Evolutionary conservation across 2,113 vertebrate species (phyloP).

Genomic region (Colaptes auratus): DNA sequence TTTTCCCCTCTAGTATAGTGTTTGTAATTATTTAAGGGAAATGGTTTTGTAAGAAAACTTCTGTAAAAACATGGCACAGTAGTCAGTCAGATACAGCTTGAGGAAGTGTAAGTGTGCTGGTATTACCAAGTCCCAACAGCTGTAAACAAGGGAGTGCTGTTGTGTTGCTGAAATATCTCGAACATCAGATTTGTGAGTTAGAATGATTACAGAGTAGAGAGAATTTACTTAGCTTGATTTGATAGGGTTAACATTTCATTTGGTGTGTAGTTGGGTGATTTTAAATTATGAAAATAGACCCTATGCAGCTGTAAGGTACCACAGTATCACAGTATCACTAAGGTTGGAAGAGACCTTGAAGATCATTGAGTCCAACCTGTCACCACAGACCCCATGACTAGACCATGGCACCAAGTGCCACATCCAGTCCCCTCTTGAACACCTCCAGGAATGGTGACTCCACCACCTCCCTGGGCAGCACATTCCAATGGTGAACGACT

Average conservation of each 20-base stretch:
- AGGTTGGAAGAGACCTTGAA: too few relatives aligned
- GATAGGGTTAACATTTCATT: background rate
- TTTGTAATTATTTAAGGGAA: background rate
- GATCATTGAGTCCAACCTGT: too few relatives aligned
- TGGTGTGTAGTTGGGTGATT: background rate
- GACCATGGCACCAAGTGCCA: too few relatives aligned
- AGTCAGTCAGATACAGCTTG: background rate
- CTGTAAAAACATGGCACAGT: rapidly evolving
- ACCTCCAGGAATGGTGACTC: too few relatives aligned
- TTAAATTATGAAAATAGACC: background rate
- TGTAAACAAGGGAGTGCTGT: background rate
- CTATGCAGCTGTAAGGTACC: background rate
- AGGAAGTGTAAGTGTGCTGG: background rate
- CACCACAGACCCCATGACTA: too few relatives aligned
- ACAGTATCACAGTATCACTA: too few relatives aligned
- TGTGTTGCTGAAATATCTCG: background rate
- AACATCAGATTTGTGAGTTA: background rate
- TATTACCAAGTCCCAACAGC: background rate
- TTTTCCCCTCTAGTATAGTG: background rate
- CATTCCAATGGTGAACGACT: too few relatives aligned
- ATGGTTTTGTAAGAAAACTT: background rate
- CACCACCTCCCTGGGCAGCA: too few relatives aligned
- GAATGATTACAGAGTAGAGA: background rate
- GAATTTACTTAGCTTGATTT: background rate
- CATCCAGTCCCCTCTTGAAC: too few relatives aligned